These are phyloP conservation scores for Hirtodrosophila duncani DNA, from an alignment of 2,888 invertebrate species.

Conservation along the genomic window DNA sequence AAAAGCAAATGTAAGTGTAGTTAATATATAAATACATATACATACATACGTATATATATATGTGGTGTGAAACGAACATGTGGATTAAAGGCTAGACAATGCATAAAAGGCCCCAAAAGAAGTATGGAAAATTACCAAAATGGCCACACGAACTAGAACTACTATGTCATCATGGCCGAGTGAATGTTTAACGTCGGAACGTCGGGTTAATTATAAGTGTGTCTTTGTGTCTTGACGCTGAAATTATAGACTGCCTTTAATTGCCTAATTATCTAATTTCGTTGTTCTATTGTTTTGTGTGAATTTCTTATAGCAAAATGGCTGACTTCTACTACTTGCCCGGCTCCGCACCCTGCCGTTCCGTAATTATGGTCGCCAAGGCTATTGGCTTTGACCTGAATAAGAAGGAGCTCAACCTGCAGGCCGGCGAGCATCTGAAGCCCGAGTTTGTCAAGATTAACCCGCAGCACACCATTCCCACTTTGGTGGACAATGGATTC, in stretches of 20 bases:
- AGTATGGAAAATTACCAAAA: conserved; percentile 7
- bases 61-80: conserved; percentile 3
- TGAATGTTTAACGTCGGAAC: conserved; percentile 23
- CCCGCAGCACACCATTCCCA: conserved; percentile 91
- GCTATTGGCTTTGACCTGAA: conserved; percentile 84
- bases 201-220: conserved; percentile 17
- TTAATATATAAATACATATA: not conserved
- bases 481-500: conserved; percentile 89
- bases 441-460: conserved; percentile 87
- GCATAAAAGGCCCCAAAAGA: not conserved
- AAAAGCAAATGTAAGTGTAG: conserved; percentile 51
- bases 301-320: conserved; percentile 66
- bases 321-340: conserved; percentile 83
- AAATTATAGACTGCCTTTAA: conserved; percentile 33
- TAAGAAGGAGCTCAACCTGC: conserved; percentile 81
- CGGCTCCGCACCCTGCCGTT: conserved; percentile 84
- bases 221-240: conserved; percentile 6
- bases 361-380: conserved; percentile 83
- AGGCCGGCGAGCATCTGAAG: conserved; percentile 83
- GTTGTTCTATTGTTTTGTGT: conserved; percentile 6
- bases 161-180: conserved; percentile 30
- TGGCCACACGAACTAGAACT: conserved; percentile 10
- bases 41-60: conserved; percentile 1
- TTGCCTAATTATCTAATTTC: conserved; percentile 8
- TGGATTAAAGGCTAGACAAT: no score